phyloP scores from a whole-genome alignment of 1,140 invertebrate species.

The Heliconius hermathena region DNA sequence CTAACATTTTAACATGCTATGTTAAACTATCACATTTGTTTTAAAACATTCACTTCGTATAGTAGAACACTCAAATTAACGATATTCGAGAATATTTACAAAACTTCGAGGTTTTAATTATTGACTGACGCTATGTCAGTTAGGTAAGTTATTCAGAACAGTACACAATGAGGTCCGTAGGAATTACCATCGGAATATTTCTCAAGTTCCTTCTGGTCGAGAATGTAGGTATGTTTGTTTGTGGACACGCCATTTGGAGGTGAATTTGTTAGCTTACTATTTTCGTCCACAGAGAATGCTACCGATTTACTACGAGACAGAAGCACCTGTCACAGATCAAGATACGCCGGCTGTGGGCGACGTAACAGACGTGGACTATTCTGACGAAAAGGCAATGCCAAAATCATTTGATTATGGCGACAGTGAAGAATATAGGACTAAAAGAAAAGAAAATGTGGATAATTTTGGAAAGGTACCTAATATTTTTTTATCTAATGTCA shows the following conservation, averaged over 20 bases:
- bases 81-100: constrained; percentile 58
- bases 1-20: neutral
- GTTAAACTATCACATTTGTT: constrained; percentile 32
- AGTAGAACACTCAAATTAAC: constrained; percentile 52
- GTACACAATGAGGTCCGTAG: constrained; percentile 52
- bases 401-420: constrained; percentile 27
- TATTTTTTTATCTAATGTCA: no score
- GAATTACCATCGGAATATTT: constrained; percentile 45
- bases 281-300: constrained; percentile 54
- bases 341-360: constrained; percentile 21
- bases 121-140: constrained; percentile 40
- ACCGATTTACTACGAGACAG: constrained; percentile 48
- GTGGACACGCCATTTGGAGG: neutral
- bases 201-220: constrained; percentile 46
- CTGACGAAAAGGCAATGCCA: constrained; percentile 43
- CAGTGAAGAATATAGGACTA: neutral
- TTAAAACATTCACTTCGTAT: constrained; percentile 53
- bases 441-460: neutral
- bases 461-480: neutral
- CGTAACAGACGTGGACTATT: constrained; percentile 36
- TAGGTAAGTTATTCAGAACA: constrained; percentile 35
- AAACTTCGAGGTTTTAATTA: constrained; percentile 40
- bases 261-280: constrained; percentile 11
- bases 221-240: constrained; percentile 48
- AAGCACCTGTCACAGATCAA: constrained; percentile 37